These are phyloP conservation scores for Romanogobio albipinnatus DNA, from an alignment of 2,113 vertebrate species.

Conservation along the genomic window DNA sequence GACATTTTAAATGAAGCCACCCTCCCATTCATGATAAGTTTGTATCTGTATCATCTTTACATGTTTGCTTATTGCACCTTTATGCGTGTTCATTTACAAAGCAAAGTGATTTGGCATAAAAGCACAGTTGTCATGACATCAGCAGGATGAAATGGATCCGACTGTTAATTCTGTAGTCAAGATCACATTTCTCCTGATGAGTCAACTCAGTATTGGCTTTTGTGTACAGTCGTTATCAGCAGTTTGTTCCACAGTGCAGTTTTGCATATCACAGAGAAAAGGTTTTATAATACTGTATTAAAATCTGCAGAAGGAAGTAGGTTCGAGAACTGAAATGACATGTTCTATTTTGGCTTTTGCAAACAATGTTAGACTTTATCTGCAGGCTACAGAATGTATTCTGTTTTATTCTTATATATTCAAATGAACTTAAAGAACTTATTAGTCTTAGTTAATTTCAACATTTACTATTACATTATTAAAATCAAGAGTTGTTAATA, in stretches of 20 bases:
- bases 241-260: not conserved
- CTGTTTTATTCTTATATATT: not conserved
- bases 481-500: not conserved
- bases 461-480: not conserved
- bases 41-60: not conserved
- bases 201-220: slow-evolving; percentile 60
- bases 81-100: slow-evolving; percentile 30
- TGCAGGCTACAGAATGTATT: not conserved
- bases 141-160: slow-evolving; percentile 24
- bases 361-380: not conserved
- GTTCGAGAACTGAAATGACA: not conserved
- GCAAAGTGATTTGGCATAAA: slow-evolving; percentile 30
- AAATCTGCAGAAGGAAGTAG: not conserved
- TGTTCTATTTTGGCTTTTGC: not conserved
- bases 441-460: not conserved
- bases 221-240: not conserved
- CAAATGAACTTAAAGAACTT: too few relatives aligned
- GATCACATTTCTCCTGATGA: slow-evolving; percentile 48
- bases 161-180: slow-evolving; percentile 14
- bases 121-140: slow-evolving; percentile 37
- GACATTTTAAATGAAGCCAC: not conserved
- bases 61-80: not conserved
- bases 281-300: not conserved
- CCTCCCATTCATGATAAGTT: not conserved
- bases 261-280: slow-evolving; percentile 8